Evolutionary conservation across 1,140 invertebrate genomes (phyloP), one percentile per base, ranked within the genome.

Genomic region (Drosophila murphyi): DNA sequence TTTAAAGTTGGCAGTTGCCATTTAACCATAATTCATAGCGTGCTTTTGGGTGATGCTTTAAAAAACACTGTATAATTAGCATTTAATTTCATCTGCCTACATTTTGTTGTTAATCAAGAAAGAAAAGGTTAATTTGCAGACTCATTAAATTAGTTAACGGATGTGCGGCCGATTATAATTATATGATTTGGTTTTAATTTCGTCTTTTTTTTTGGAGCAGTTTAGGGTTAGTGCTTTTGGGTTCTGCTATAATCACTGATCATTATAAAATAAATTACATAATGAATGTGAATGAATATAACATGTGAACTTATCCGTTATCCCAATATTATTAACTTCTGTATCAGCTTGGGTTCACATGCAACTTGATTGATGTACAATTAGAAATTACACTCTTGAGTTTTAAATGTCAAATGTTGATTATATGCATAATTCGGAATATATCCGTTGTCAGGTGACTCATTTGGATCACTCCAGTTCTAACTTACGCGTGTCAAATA

Each of bases 91-190:
- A 61, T 29, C 59, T 31, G 39, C n/a, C 47, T 39, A 47, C 7
- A 59, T 57, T 29, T 55, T 51, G 37, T 70, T 80, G 80, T 48
- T 70, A 68, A 54, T 68, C 62, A 71, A 43, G 2, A 12, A 57
- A 65, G 76, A 82, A 88, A 88, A 72, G 82, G 83, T 69, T 71
- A 54, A 78, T 78, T 51, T 62, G 62, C 8, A 48, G 28, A 48
- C 61, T 78, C 57, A 88, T 87, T 77, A 88, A 87, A 80, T 87
- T 80, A 82, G 83, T 80, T 67, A 80, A 65, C 80, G 69, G 76
- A 88, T 82, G 76, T 77, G 61, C 68, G 54, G 51, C 54, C 47
- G 68, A 79, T 71, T 75, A 64, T 51, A 73, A 59, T 77, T 57
- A 70, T 45, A 56, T 57, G 45, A 63, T 70, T 47, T 10, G n/a